A percentile compares a stretch with the other conserved stretches of the same genome.
These are phyloP conservation scores for Melanerpes aurifrons DNA, from an alignment of 2,113 vertebrate species.

Conservation along the genomic window DNA sequence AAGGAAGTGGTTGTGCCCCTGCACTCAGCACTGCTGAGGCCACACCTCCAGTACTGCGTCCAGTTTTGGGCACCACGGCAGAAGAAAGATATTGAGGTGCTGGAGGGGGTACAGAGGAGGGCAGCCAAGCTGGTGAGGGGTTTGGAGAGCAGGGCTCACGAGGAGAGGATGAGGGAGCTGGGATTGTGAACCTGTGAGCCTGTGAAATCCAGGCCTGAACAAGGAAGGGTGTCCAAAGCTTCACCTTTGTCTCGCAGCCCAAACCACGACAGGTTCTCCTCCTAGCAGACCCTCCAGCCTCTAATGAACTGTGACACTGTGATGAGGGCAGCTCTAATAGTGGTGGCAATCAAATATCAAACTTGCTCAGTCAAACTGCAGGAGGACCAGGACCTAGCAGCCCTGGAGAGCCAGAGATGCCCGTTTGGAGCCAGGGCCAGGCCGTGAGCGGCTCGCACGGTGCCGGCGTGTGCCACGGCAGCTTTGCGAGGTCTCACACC, in stretches of 20 bases:
- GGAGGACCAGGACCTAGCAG: not conserved
- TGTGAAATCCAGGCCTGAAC: not conserved
- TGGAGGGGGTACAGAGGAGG: too few relatives aligned
- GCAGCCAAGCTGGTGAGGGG: too few relatives aligned
- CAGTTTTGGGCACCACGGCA: too few relatives aligned
- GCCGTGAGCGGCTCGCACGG: not conserved
- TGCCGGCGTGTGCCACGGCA: rapidly evolving
- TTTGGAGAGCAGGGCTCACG: too few relatives aligned
- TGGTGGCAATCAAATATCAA: not conserved
- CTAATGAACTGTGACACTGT: too few relatives aligned
- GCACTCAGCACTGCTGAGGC: too few relatives aligned
- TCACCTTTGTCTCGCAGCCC: not conserved
- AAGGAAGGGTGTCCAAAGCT: not conserved
- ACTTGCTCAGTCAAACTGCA: not conserved
- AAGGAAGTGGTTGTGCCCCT: too few relatives aligned
- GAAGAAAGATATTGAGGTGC: too few relatives aligned
- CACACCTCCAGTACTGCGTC: too few relatives aligned
- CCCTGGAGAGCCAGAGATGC: too few relatives aligned
- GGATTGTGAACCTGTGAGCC: too few relatives aligned
- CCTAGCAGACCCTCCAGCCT: not conserved
- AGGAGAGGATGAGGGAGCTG: too few relatives aligned
- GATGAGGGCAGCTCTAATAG: not conserved
- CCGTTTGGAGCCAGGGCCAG: not conserved
- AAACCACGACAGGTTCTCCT: not conserved
- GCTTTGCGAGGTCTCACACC: not conserved